Conservation (phyloP, 2,113 vertebrate genomes). For the Actenoides lindsayi region DNA sequence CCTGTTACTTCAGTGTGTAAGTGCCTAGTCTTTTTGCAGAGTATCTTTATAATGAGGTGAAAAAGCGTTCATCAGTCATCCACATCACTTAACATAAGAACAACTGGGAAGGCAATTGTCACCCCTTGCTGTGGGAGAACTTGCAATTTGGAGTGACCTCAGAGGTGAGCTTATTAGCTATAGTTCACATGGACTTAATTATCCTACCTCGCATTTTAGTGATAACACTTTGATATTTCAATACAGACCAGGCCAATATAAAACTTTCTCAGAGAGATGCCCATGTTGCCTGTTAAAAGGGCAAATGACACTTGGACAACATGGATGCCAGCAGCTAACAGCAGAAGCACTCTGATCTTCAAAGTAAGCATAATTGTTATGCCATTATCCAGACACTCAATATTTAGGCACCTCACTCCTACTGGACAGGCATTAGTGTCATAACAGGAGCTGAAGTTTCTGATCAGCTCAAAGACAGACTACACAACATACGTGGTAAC, state of each 20-base stretch:
- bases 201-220: not conserved
- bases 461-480: not conserved
- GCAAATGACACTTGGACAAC: too few species aligned
- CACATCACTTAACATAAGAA: not conserved
- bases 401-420: not conserved
- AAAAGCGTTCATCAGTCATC: not conserved
- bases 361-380: not conserved
- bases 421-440: not conserved
- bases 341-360: not conserved
- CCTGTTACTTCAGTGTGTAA: rapidly evolving
- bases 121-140: not conserved
- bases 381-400: not conserved
- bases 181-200: not conserved
- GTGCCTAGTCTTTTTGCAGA: not conserved
- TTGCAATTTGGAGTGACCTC: not conserved
- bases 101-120: not conserved
- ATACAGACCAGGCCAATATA: not conserved
- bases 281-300: not conserved
- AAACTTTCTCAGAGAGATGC: not conserved
- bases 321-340: not conserved
- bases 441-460: not conserved
- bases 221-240: not conserved
- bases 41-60: not conserved
- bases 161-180: not conserved
- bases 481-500: not conserved